These are phyloP conservation scores for Channallabes apus DNA, from an alignment of 2,797 vertebrate species.

Conservation along the genomic window DNA sequence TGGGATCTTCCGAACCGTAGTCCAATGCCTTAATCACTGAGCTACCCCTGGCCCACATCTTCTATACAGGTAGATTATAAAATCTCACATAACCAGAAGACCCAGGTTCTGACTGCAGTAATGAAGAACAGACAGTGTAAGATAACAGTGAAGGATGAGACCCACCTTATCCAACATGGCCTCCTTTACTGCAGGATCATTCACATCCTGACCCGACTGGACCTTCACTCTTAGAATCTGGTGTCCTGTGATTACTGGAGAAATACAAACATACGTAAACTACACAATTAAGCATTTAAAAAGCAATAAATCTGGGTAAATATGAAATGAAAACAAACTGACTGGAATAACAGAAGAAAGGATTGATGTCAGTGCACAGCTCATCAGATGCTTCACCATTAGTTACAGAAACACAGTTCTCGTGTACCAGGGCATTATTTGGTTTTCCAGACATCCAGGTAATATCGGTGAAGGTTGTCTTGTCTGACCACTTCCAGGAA, in stretches of 20 bases:
- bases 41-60: too few species aligned
- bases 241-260: not conserved
- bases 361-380: not conserved
- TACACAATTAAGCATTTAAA: not conserved
- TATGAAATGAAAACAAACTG: too few species aligned
- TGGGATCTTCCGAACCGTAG: too few species aligned
- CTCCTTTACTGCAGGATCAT: slow-evolving; percentile 6
- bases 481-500: not conserved
- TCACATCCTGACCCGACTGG: slow-evolving; percentile 1
- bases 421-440: not conserved
- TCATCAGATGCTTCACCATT: not conserved
- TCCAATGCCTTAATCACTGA: too few species aligned
- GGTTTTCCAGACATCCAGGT: not conserved
- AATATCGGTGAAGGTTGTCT: not conserved
- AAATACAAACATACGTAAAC: not conserved
- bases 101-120: not conserved
- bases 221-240: not conserved
- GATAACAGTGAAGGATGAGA: not conserved
- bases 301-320: too few species aligned
- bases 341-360: not conserved
- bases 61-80: too few species aligned
- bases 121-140: not conserved
- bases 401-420: not conserved
- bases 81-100: not conserved
- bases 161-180: slow-evolving; percentile 6